Evolutionary conservation across 2,113 vertebrate species (phyloP).

Genomic region (Megaceryle maxima): DNA sequence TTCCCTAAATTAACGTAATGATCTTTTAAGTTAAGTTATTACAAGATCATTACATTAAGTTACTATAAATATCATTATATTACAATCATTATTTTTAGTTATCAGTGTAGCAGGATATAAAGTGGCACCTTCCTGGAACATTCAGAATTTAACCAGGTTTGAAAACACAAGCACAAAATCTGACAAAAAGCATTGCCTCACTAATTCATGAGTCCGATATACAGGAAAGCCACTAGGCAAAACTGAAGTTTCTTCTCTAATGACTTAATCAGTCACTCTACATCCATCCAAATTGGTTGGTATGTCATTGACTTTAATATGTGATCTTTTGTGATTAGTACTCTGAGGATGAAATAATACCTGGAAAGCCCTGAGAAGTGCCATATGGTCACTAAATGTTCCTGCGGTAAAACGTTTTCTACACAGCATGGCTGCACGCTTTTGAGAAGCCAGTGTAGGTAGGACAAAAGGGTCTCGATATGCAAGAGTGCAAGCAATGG

Average conservation of each 20-base stretch:
- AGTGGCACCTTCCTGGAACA: neutral
- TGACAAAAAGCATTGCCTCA: neutral
- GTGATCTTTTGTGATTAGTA: neutral
- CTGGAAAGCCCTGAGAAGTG: slow-evolving; percentile 94
- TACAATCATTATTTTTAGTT: neutral
- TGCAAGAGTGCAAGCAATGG: slow-evolving; percentile 91
- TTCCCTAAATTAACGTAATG: neutral
- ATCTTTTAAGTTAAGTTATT: neutral
- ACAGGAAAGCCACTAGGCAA: neutral
- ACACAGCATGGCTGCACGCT: slow-evolving; percentile 84
- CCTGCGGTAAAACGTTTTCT: slow-evolving; percentile 86
- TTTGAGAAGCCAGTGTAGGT: slow-evolving; percentile 86
- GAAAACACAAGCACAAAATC: neutral
- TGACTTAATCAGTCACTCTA: neutral
- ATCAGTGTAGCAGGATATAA: neutral
- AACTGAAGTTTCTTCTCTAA: neutral
- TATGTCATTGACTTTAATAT: neutral
- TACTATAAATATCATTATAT: neutral
- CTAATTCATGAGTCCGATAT: neutral
- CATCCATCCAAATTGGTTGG: fast-evolving
- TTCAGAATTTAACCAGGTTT: neutral
- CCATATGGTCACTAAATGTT: slow-evolving; percentile 96
- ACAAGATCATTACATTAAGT: neutral
- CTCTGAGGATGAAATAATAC: slow-evolving; percentile 67
- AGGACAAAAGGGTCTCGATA: slow-evolving; percentile 92